Conservation (phyloP, 2,113 vertebrate species). For the Cromileptes altivelis region DNA sequence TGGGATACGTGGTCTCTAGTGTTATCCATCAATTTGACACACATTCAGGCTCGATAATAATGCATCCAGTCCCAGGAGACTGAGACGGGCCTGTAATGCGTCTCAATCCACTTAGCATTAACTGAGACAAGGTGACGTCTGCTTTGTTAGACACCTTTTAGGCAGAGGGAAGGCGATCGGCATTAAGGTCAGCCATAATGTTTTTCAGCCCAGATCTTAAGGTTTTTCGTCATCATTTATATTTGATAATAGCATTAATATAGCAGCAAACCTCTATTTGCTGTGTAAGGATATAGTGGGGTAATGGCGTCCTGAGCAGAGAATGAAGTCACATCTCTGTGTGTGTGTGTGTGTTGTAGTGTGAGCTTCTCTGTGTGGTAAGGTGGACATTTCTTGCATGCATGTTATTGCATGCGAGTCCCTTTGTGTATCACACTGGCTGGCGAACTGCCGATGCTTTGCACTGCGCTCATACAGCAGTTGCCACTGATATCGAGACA, state of each 20-base stretch:
- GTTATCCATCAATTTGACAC: conserved; percentile 40
- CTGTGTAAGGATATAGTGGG: too few species aligned
- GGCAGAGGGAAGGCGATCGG: not conserved
- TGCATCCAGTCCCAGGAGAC: conserved; percentile 31
- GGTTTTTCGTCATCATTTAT: not conserved
- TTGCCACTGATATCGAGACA: too few species aligned
- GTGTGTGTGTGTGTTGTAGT: too few species aligned
- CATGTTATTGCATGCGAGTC: too few species aligned
- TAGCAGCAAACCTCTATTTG: too few species aligned
- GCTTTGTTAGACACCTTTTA: conserved; percentile 1
- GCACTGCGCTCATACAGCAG: too few species aligned
- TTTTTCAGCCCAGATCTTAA: not conserved
- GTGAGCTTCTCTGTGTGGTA: too few species aligned
- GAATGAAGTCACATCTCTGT: too few species aligned
- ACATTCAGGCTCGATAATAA: conserved; percentile 13
- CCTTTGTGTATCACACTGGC: too few species aligned
- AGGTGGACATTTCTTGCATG: too few species aligned
- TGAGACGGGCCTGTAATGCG: conserved; percentile 25
- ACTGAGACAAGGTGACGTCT: conserved; percentile 20
- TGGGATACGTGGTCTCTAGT: conserved; percentile 20
- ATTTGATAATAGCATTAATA: not conserved
- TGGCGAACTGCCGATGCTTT: too few species aligned
- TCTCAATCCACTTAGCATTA: conserved; percentile 65
- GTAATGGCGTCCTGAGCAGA: too few species aligned
- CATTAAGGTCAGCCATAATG: not conserved